A percentile compares a stretch with the other conserved stretches of the same genome.
Conservation (phyloP, 2,113 vertebrate species). For the Indicator indicator region DNA sequence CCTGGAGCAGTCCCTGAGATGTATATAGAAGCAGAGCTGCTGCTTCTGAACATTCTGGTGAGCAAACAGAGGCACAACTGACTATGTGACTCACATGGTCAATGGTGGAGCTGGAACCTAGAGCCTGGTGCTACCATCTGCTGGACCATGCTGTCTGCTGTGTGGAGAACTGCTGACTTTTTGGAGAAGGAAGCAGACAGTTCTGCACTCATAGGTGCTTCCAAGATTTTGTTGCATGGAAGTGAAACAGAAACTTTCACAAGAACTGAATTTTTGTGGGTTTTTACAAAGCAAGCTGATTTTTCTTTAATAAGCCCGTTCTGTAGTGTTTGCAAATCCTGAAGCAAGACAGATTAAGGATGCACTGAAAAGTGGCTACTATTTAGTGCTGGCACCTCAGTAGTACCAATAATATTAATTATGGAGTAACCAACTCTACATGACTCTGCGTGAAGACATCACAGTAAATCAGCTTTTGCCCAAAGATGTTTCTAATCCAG, state of each 20-base stretch:
- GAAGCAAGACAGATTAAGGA: fast-evolving
- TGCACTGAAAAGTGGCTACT: neutral
- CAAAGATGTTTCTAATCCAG: neutral
- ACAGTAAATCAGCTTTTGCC: neutral
- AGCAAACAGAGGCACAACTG: neutral
- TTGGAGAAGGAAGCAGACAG: neutral
- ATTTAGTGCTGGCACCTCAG: neutral
- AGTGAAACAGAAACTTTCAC: neutral
- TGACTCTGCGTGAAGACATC: neutral
- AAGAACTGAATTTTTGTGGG: neutral
- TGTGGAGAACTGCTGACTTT: neutral
- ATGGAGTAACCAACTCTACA: neutral
- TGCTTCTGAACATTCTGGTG: neutral
- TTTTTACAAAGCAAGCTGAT: neutral
- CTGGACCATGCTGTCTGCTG: neutral
- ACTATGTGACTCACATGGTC: neutral
- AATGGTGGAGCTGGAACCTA: neutral
- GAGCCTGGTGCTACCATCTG: neutral
- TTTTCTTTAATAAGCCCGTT: neutral
- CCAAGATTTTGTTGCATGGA: neutral
- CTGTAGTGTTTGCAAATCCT: neutral
- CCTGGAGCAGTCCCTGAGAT: neutral
- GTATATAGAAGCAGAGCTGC: neutral
- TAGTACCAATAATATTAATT: neutral
- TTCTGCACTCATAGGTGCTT: fast-evolving